Evolutionary conservation across 2,888 invertebrate species (phyloP), one percentile per base, ranked within the genome.

Genomic region (Leucophenga montana): DNA sequence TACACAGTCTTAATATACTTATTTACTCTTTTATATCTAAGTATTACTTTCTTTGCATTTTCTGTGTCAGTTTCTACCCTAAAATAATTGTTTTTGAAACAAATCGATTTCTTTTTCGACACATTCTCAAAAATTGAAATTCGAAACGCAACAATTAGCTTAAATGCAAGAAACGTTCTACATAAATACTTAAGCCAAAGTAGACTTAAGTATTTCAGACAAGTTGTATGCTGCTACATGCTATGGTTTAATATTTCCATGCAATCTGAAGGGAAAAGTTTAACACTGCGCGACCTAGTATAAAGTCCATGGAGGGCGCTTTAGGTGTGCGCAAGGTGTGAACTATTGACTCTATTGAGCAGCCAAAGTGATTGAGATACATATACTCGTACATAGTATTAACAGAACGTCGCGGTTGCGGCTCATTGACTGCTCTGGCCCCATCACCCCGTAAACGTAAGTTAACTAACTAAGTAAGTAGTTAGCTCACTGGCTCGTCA

Each of bases 321-420:
- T 11, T 74, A 74, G 76, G 78, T 76, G 74, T 76, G 75, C 67
- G 73, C 76, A 69, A 75, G 82, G 80, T 77, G 81, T 73, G 69
- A 80, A 72, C 18, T 22, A 64, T 22, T 64, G 46, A 39, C 46
- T 20, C 27, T 27, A 27, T 27, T 18, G 16, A 44, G 22, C 20
- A 18, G 46, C 14, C 27, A 31, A 50, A 53, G 22, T 16, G 56
- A 39, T 39, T 56, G 56, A 22, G 14, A 22, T 20, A 56, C 20
- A 27, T 27, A 27, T 4, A n/a, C n/a, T n/a, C n/a, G n/a, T 27
- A 4, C 27, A 27, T 4, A 4, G 27, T 27, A 4, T 4, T 4
- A 27, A 4, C 27, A 27, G 27, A 27, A 27, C 27, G 6, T 61
- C 33, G 16, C 50, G 16, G 50, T 50, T 50, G 14, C 66, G 56